Evolutionary conservation across 2,113 vertebrate genomes (phyloP), one percentile per base, ranked within the genome.

Genomic region (Paedocypris sp.): DNA sequence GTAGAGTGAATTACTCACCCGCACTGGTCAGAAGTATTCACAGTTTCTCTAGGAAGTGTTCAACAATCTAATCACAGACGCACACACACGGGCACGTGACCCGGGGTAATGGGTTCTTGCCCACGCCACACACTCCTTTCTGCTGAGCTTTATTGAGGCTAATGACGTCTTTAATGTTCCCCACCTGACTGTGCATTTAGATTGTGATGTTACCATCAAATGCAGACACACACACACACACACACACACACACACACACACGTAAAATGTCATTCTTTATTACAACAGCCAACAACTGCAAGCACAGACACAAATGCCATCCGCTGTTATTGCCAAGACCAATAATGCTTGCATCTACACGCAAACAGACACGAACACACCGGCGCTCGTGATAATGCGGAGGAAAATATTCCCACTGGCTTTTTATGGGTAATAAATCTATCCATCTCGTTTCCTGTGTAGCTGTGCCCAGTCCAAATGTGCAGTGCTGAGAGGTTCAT

Each of bases 181-280:
- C 73, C 78, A 70, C 88, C 82, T 88, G 87, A 88, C 78, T 83
- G 69, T 74, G 86, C 87, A 89, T 89, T 75, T 80, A 79, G 79
- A 88, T 86, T 85, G 81, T 79, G 70, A 73, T 81, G 81, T 69
- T 69, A 68, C 57, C 64, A 61, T 22, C 19, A 33, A 19, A n/a
- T n/a, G n/a, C n/a, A n/a, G n/a, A n/a, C n/a, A n/a, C n/a, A n/a
- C 20, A n/a, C 32, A n/a, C 56, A 36, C 38, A 57, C 57, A 31
- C 57, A 22, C 39, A 25, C 59, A 28, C 18, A 64, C 67, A 42
- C 35, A 54, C 41, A 61, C 64, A 67, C 32, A 50, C 15, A 58
- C n/a, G 51, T 28, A 41, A 64, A 64, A 64, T 64, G 62, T 64
- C 33, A 54, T 60, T 41, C 41, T 70, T 70, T 70, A 63, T 63